Percentiles rank a stretch among this genome's conserved stretches.
These are phyloP conservation scores for Battus philenor DNA, from an alignment of 1,140 invertebrate species.

Conservation along the genomic window DNA sequence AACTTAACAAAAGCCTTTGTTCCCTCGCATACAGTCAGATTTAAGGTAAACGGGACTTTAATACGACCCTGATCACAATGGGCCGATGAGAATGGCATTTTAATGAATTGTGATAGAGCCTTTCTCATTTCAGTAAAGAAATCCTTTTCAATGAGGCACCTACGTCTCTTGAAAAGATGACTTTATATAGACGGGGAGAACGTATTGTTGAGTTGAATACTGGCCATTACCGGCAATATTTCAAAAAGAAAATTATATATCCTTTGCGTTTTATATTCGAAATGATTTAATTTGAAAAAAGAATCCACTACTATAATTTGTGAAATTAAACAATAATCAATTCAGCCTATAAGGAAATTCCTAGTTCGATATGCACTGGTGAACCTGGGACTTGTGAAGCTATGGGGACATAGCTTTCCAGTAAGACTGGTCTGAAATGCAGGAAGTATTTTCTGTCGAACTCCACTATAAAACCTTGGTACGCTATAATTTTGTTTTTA, in stretches of 20 bases:
- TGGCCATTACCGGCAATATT: conserved; percentile 41
- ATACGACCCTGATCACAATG: conserved; percentile 45
- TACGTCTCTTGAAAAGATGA: conserved; percentile 43
- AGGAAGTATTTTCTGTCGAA: too few species aligned
- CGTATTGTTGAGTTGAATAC: conserved; percentile 51
- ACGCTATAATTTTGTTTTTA: too few species aligned
- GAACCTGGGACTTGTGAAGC: too few species aligned
- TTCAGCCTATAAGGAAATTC: too few species aligned
- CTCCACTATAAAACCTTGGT: too few species aligned
- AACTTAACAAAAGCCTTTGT: conserved; percentile 21
- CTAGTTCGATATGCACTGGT: too few species aligned
- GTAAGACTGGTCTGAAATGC: too few species aligned
- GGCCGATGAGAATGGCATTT: conserved; percentile 44
- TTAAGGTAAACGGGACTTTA: conserved; percentile 50
- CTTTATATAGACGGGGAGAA: conserved; percentile 41
- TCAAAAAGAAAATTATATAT: conserved; percentile 22
- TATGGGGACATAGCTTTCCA: too few species aligned
- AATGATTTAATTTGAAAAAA: conserved; percentile 14
- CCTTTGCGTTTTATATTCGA: conserved; percentile 19
- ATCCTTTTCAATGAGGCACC: conserved; percentile 44
- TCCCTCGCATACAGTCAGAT: conserved; percentile 17
- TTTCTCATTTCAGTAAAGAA: conserved; percentile 45
- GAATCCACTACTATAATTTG: neutral
- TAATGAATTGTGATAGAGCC: conserved; percentile 55
- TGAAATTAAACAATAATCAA: too few species aligned